Percentiles rank a stretch among this genome's conserved stretches.
Evolutionary conservation across 2,888 invertebrate species (phyloP).

Genomic region (Acleris holmiana): DNA sequence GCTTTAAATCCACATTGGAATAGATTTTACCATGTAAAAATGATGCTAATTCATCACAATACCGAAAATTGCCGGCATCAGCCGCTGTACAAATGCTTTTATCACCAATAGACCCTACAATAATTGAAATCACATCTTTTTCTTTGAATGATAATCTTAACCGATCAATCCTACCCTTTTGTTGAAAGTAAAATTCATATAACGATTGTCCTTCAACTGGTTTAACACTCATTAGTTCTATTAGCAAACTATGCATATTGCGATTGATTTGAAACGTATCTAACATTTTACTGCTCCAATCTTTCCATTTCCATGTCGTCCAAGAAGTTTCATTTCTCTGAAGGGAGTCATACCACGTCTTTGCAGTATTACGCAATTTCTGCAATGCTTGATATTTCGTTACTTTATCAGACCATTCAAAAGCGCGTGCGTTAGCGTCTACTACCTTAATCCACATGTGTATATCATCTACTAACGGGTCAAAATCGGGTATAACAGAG

Average conservation of each 20-base stretch:
- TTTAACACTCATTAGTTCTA: conserved; percentile 38
- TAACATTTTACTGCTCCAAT: conserved; percentile 44
- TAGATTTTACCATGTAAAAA: background rate
- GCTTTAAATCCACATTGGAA: background rate
- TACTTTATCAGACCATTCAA: conserved; percentile 44
- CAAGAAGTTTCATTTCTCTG: conserved; percentile 44
- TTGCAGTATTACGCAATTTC: conserved; percentile 44
- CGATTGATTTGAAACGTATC: conserved; percentile 43
- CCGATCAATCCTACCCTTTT: conserved; percentile 41
- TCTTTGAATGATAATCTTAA: conserved; percentile 42
- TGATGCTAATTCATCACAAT: conserved; percentile 38
- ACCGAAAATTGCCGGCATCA: conserved; percentile 4
- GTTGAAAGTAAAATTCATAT: too few relatives aligned
- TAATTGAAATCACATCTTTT: conserved; percentile 43
- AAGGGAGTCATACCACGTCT: conserved; percentile 45
- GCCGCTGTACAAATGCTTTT: conserved; percentile 36
- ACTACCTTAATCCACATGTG: conserved; percentile 39
- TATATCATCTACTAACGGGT: too few relatives aligned
- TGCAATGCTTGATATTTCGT: conserved; percentile 43
- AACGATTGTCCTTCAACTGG: conserved; percentile 39
- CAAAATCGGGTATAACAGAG: conserved; percentile 2
- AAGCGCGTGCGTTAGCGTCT: conserved; percentile 44
- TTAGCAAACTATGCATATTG: conserved; percentile 41
- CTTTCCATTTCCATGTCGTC: conserved; percentile 47
- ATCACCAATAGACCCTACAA: conserved; percentile 44